phyloP scores from a whole-genome alignment of 2,797 vertebrate genomes.

The Hydrophis major region DNA sequence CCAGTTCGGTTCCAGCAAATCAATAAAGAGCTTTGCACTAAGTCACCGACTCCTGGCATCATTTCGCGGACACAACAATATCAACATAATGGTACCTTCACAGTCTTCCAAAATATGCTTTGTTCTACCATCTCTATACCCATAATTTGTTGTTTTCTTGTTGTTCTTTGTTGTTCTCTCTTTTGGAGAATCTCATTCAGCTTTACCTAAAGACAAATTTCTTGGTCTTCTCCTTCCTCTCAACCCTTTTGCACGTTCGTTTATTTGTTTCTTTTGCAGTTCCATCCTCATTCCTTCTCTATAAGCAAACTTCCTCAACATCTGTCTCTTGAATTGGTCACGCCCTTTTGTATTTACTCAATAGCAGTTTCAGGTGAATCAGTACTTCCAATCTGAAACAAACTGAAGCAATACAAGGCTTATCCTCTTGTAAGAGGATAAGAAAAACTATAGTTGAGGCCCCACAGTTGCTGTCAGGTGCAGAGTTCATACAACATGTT shows the following conservation, averaged over 20 bases:
- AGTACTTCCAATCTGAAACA: background rate
- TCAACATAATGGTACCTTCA: background rate
- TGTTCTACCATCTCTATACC: too few species aligned
- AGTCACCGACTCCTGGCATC: too few species aligned
- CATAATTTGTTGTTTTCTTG: too few species aligned
- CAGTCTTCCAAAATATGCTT: too few species aligned
- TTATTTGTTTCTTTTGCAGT: background rate
- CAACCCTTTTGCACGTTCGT: background rate
- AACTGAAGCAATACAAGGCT: background rate
- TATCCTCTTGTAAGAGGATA: background rate
- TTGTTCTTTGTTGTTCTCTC: background rate
- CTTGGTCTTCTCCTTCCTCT: background rate
- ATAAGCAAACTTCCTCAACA: background rate
- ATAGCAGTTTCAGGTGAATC: background rate
- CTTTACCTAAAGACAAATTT: background rate
- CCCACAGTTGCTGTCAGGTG: background rate
- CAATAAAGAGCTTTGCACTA: too few species aligned
- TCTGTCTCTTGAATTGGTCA: background rate
- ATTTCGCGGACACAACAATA: too few species aligned
- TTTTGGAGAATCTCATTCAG: background rate
- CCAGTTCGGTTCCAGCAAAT: too few species aligned
- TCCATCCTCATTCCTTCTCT: background rate
- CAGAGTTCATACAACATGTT: background rate
- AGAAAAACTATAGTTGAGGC: background rate
- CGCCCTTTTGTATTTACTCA: background rate